These are phyloP conservation scores for Thamnaconus septentrionalis DNA, from an alignment of 2,113 vertebrate genomes.

Conservation along the genomic window DNA sequence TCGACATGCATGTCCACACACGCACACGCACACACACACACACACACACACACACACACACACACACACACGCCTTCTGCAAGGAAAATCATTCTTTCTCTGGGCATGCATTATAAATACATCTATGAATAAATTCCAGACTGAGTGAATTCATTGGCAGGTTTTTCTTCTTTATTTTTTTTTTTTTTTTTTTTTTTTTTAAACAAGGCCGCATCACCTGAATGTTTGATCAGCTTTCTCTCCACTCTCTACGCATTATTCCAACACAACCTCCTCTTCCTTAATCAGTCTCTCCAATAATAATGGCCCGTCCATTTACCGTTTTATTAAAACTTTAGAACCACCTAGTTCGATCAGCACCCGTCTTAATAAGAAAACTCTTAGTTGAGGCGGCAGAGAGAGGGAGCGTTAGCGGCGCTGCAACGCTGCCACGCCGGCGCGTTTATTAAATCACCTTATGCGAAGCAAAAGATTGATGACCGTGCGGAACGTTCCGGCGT, in stretches of 20 bases:
- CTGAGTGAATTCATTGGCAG: conserved; percentile 59
- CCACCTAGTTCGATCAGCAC: too few relatives aligned
- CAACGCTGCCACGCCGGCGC: not conserved
- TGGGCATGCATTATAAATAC: conserved; percentile 70
- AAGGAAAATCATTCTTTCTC: conserved; percentile 56
- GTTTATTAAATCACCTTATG: not conserved
- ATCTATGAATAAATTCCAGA: conserved; percentile 69
- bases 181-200: too few relatives aligned
- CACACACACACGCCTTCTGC: conserved; percentile 13
- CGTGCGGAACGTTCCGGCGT: not conserved
- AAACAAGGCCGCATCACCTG: conserved; percentile 34
- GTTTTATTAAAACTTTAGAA: too few relatives aligned
- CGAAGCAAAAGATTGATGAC: conserved; percentile 8
- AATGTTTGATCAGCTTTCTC: conserved; percentile 53
- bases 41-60: conserved; percentile 16
- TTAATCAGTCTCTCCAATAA: conserved; percentile 34
- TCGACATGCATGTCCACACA: not conserved
- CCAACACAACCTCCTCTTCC: not conserved
- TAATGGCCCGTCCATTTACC: conserved; percentile 8
- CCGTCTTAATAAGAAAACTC: too few relatives aligned
- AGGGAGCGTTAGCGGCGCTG: too few relatives aligned
- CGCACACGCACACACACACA: not conserved
- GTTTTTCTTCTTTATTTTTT: conserved; percentile 35
- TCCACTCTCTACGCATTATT: conserved; percentile 11
- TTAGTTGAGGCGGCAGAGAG: too few relatives aligned